Conservation (phyloP, 1,140 invertebrate genomes). For the Rhyacophila brunnea region DNA sequence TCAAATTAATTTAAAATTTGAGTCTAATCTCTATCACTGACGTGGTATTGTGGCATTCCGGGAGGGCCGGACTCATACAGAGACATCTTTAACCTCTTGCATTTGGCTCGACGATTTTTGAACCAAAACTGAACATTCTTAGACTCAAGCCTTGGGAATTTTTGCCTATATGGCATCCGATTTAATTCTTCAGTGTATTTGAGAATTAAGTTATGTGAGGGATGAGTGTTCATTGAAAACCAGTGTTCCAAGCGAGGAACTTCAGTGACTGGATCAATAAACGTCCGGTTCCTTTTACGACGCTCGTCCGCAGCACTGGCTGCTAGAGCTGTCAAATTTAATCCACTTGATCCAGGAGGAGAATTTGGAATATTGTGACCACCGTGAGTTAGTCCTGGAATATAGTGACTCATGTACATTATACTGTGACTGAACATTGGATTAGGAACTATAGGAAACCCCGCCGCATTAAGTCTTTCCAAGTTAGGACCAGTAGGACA, state of each 20-base stretch:
- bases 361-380: constrained; percentile 45
- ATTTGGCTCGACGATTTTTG: constrained; percentile 94
- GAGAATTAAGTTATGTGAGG: constrained; percentile 92
- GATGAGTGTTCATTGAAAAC: constrained; percentile 97
- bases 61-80: constrained; percentile 64
- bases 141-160: constrained; percentile 93
- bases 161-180: constrained; percentile 90
- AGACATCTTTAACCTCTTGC: constrained; percentile 89
- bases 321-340: constrained; percentile 61
- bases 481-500: constrained; percentile 39
- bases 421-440: constrained; percentile 83
- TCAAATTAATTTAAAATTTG: too few relatives aligned
- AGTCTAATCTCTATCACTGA: constrained; percentile 28
- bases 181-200: constrained; percentile 97
- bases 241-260: constrained; percentile 95
- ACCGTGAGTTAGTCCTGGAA: constrained; percentile 60
- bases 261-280: constrained; percentile 97
- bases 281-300: constrained; percentile 93
- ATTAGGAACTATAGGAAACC: constrained; percentile 78
- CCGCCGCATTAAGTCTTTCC: constrained; percentile 56
- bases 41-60: constrained; percentile 43
- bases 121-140: constrained; percentile 99
- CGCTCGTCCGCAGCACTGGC: constrained; percentile 73
- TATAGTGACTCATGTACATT: constrained; percentile 90
- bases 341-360: constrained; percentile 49